Evolutionary conservation across 2,888 invertebrate species (phyloP), one percentile per base, ranked within the genome.

Genomic region (Spisula solida): DNA sequence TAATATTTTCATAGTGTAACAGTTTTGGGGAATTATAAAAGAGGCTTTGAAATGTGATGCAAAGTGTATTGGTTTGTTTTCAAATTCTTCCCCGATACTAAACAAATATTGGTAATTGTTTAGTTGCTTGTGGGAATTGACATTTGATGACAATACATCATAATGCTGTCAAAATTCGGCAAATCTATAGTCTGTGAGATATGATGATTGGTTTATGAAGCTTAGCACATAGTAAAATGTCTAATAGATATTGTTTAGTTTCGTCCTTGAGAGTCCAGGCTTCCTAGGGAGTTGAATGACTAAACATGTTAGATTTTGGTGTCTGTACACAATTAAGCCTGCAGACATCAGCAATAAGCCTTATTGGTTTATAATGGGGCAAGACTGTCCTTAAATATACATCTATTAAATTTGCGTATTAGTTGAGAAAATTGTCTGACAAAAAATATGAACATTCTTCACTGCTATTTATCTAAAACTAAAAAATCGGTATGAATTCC

Each of bases 131-230:
- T 75, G 75, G 75, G 75, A 75, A 31, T 75, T 34, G 29, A 75
- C 31, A 75, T 34, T 34, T 75, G 75, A 34, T 34, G 34, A 31
- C 75, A 34, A 34, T 75, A 75, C 34, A 34, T 31, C 75, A 75
- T 66, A 66, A 66, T 34, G 75, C 31, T 75, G 75, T 75, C 75
- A 75, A 75, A 75, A 75, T 75, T 34, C 18, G 31, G 34, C 14
- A 31, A 31, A 34, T 75, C 12, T 75, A 75, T 75, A 18, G 31
- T 75, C 31, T 70, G 70, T 31, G 5, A 31, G 70, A 70, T 31
- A 31, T 1, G 0, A n/a, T 31, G 31, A 75, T 31, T 75, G 12
- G 75, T 31, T 75, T 75, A 75, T 18, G 75, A 75, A 34, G 75
- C 4, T 16, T 34, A 75, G 14, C 14, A 31, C 34, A 75, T 75